Percentiles rank a stretch among this genome's conserved stretches.
phyloP scores from a whole-genome alignment of 1,140 invertebrate genomes.

The Lepidurus apus region DNA sequence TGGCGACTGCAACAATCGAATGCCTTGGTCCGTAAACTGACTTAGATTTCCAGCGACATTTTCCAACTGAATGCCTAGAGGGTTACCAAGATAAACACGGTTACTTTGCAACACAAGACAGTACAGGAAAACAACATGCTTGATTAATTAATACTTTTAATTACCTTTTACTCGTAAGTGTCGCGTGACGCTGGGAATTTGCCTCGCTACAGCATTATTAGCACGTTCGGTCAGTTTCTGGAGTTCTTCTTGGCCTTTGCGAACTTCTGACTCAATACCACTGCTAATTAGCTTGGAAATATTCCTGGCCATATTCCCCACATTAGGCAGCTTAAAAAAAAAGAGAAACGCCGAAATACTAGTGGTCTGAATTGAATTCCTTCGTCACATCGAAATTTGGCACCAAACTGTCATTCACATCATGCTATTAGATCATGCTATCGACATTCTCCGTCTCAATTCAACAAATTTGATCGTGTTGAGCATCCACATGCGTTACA shows the following conservation, averaged over 20 bases:
- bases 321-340: conserved; percentile 35
- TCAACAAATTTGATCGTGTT: too few relatives aligned
- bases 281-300: conserved; percentile 47
- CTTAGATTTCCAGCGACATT: conserved; percentile 36
- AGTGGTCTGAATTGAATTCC: background rate
- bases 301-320: conserved; percentile 43
- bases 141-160: background rate
- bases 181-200: conserved; percentile 25
- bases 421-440: too few relatives aligned
- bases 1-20: background rate
- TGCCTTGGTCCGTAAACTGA: conserved; percentile 28
- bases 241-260: conserved; percentile 20
- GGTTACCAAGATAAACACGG: background rate
- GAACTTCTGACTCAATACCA: conserved; percentile 32
- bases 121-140: background rate
- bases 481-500: too few relatives aligned
- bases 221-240: conserved; percentile 23
- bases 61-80: conserved; percentile 34
- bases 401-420: too few relatives aligned
- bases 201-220: conserved; percentile 27
- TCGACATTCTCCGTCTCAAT: too few relatives aligned
- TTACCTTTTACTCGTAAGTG: conserved; percentile 29
- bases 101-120: background rate
- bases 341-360: background rate
- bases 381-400: too few relatives aligned